Conservation (phyloP, 1,140 invertebrate genomes). For the Trichonephila clavipes region DNA sequence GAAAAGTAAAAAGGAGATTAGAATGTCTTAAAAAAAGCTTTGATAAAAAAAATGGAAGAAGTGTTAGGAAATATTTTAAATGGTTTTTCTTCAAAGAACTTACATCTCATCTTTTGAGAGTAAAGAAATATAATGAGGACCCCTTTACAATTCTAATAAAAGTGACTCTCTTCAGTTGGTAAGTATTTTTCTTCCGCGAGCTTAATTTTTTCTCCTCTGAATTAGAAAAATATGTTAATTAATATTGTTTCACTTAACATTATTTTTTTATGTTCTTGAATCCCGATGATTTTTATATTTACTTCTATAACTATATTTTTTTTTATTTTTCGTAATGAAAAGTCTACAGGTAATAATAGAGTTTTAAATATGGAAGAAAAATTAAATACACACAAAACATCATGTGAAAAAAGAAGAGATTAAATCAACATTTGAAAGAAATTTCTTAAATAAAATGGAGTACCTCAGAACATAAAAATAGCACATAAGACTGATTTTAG, state of each 20-base stretch:
- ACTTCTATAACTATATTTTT: neutral
- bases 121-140: conserved; percentile 29
- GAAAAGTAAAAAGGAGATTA: conserved; percentile 64
- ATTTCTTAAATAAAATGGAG: no score
- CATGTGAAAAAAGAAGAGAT: neutral
- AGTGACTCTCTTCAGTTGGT: neutral
- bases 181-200: neutral
- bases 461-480: no score
- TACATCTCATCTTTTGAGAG: conserved; percentile 50
- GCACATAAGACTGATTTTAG: no score
- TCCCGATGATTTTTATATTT: neutral
- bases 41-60: conserved; percentile 1
- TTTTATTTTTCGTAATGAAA: neutral
- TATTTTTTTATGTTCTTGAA: neutral
- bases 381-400: neutral
- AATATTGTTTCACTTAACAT: neutral
- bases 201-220: neutral
- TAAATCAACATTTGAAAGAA: neutral
- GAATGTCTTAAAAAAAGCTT: neutral
- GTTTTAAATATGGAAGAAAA: neutral
- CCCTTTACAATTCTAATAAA: conserved; percentile 39
- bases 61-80: conserved; percentile 60
- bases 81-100: conserved; percentile 41
- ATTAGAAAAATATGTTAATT: conserved; percentile 56
- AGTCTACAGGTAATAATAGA: neutral